Evolutionary conservation across 2,797 vertebrate species (phyloP).

Genomic region (Scomberomorus guttatus): DNA sequence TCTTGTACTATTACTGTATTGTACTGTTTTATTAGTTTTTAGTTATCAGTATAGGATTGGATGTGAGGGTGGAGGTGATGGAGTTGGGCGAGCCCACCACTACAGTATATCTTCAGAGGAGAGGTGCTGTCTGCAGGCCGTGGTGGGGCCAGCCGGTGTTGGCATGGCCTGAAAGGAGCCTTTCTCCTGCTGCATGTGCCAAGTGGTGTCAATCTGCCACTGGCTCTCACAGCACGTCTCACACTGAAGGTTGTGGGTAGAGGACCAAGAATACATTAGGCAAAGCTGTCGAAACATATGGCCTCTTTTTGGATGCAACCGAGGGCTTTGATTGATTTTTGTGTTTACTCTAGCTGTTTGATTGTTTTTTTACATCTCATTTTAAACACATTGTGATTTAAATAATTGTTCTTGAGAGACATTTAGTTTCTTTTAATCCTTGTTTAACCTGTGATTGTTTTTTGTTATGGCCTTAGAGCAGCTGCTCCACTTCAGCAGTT

Average conservation of each 20-base stretch:
- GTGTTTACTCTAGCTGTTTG: constrained; percentile 21
- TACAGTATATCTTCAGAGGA: constrained; percentile 15
- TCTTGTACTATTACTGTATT: too few species aligned
- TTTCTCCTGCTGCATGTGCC: constrained; percentile 67
- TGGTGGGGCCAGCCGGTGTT: constrained; percentile 64
- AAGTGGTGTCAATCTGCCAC: constrained; percentile 81
- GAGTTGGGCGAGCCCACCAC: constrained; percentile 1
- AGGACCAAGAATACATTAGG: constrained; percentile 69
- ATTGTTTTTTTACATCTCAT: constrained; percentile 7
- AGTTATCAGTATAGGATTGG: too few species aligned
- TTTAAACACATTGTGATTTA: neutral
- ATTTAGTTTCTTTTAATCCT: neutral
- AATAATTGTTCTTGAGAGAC: neutral
- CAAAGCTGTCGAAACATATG: constrained; percentile 75
- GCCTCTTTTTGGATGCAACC: constrained; percentile 38
- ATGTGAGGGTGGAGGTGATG: neutral
- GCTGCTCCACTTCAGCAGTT: neutral
- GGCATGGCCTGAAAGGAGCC: constrained; percentile 78
- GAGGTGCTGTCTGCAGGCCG: constrained; percentile 42
- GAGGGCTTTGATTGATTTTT: constrained; percentile 59
- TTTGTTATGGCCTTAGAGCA: neutral
- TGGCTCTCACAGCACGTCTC: constrained; percentile 69
- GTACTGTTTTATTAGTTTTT: too few species aligned
- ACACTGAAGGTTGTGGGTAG: constrained; percentile 55
- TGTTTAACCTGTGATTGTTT: neutral